Percentiles rank a stretch among this genome's conserved stretches.
Conservation (phyloP, 2,888 invertebrate species). For the Limenitis camilla region DNA sequence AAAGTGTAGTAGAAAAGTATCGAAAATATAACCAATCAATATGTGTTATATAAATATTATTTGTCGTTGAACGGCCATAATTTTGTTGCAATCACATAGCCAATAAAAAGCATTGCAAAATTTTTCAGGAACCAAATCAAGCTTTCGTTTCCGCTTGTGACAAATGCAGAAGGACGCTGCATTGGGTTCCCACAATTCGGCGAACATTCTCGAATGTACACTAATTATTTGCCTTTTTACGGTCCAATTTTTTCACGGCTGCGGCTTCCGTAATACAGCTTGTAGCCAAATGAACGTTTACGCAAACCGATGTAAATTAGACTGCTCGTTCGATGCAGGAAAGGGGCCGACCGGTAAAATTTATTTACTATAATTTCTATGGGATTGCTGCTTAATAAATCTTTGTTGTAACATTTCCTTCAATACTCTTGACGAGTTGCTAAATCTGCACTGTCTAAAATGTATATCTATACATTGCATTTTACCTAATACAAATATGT, state of each 20-base stretch:
- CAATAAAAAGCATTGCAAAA: neutral
- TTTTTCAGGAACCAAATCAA: neutral
- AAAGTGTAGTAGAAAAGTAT: too few species aligned
- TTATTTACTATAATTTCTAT: slow-evolving; percentile 10
- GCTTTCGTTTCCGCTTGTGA: slow-evolving; percentile 1
- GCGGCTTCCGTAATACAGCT: slow-evolving; percentile 13
- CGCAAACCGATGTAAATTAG: slow-evolving; percentile 28
- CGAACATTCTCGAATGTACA: slow-evolving; percentile 12
- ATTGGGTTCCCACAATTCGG: slow-evolving; percentile 1
- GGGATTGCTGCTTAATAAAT: neutral
- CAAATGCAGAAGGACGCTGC: slow-evolving; percentile 14
- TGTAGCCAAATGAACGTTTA: slow-evolving; percentile 18
- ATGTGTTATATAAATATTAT: too few species aligned
- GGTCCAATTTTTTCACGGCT: slow-evolving; percentile 16
- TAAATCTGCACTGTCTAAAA: neutral
- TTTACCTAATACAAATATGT: neutral
- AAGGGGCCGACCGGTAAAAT: slow-evolving; percentile 18
- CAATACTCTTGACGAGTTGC: slow-evolving; percentile 1
- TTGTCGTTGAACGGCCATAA: too few species aligned
- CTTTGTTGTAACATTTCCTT: slow-evolving; percentile 18
- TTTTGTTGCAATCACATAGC: neutral
- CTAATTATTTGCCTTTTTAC: slow-evolving; percentile 12
- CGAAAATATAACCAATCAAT: too few species aligned
- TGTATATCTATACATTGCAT: neutral
- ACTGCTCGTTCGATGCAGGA: slow-evolving; percentile 22